Base-by-base conservation (phyloP, 1,140 invertebrate species). In the Drosophila insularis region DNA sequence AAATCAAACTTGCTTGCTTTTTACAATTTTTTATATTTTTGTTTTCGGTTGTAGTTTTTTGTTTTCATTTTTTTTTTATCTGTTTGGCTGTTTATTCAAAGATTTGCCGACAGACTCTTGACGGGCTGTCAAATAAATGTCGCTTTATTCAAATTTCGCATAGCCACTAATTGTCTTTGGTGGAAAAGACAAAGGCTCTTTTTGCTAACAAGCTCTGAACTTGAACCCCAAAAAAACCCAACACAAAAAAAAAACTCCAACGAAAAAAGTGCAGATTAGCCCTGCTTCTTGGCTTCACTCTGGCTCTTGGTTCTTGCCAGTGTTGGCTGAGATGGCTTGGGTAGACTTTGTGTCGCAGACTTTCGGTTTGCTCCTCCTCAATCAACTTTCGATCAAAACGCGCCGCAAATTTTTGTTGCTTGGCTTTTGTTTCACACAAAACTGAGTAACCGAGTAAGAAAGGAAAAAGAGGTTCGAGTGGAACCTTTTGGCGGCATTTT, bases 101-200 rank as follows among this genome's bases (percentile, higher is more conserved):
- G 82, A 75, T 86, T 86, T 87, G 82, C 82, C 82, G 82, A 87
- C 77, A 86, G 80, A 73, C 87, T 79, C 87, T 86, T 82, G 81
- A 87, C 87, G 87, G 79, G 56, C 80, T 90, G 86, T 90, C 87
- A 90, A 90, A 90, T 90, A 90, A 90, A 90, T 90, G 86, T 90
- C 86, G 87, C 86, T 90, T 87, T 90, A 90, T 90, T 90, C 86
- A 90, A 90, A 90, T 90, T 90, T 87, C 87, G 67, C 77, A 66
- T 87, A 79, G 84, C 78, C 82, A 87, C 82, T 87, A 87, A 87
- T 87, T 87, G 82, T 87, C 82, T 82, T 10, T 66, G 35, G 17
- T 40, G 53, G 43, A 77, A 81, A 81, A 62, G 63, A 62, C 63
- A 63, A 43, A 58, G 61, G 35, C 37, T 60, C 46, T 37, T 50